phyloP scores from a whole-genome alignment of 2,888 invertebrate species.

The Leucozona laternaria region DNA sequence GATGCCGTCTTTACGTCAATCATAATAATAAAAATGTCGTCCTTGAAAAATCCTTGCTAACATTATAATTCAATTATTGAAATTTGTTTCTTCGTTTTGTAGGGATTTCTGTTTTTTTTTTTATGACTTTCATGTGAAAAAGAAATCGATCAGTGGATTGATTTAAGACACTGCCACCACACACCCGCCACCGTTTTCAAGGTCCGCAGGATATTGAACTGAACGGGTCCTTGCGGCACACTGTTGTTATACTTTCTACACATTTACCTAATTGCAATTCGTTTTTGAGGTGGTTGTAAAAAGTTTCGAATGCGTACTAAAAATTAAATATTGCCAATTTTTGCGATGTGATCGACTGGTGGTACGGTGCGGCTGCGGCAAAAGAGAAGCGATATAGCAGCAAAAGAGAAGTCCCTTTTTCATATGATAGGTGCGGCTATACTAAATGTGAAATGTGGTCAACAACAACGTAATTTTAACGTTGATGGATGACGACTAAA shows the following conservation, averaged over 20 bases:
- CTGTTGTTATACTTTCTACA: background rate
- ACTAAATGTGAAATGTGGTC: conserved; percentile 63
- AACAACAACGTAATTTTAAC: conserved; percentile 47
- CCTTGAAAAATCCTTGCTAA: conserved; percentile 59
- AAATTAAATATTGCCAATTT: conserved; percentile 71
- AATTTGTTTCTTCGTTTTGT: conserved; percentile 20
- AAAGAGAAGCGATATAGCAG: no score
- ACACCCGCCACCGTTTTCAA: background rate
- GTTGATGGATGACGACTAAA: conserved; percentile 48
- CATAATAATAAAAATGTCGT: conserved; percentile 62
- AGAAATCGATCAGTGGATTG: conserved; percentile 56
- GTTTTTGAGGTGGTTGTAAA: conserved; percentile 48
- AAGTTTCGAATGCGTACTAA: conserved; percentile 53
- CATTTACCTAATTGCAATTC: conserved; percentile 61
- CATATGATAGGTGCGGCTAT: conserved; percentile 18
- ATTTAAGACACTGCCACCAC: conserved; percentile 28
- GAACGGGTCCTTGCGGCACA: conserved; percentile 15
- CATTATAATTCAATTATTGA: conserved; percentile 71
- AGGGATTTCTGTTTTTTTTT: conserved; percentile 32
- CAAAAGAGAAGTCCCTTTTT: background rate
- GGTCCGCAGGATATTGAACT: conserved; percentile 48
- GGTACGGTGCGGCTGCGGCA: background rate
- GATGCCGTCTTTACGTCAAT: conserved; percentile 22
- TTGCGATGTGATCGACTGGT: conserved; percentile 12
- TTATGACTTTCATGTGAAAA: conserved; percentile 37